Evolutionary conservation across 2,113 vertebrate genomes (phyloP).

Genomic region (Myotis lucifugus): DNA sequence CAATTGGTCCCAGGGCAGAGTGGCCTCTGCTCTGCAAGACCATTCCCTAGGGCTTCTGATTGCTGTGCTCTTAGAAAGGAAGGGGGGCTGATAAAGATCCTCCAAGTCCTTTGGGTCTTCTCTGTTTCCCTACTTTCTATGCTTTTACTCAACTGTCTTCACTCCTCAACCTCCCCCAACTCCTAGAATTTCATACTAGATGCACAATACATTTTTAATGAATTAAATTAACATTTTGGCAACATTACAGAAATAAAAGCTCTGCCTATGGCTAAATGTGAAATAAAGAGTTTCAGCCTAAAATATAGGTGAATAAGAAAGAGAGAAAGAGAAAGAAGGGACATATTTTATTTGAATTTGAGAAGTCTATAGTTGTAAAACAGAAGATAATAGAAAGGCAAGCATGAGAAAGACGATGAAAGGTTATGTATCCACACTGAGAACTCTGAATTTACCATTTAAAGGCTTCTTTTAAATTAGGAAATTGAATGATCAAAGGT

Average conservation of each 20-base stretch:
- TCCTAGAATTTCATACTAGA: slow-evolving; percentile 71
- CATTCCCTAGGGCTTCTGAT: not conserved
- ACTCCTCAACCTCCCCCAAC: slow-evolving; percentile 34
- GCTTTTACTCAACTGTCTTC: slow-evolving; percentile 56
- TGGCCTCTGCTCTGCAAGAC: slow-evolving; percentile 1
- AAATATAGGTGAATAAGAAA: slow-evolving; percentile 47
- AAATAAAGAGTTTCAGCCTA: slow-evolving; percentile 64
- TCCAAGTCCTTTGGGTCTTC: slow-evolving; percentile 31
- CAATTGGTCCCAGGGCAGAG: not conserved
- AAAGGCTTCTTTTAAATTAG: slow-evolving; percentile 12
- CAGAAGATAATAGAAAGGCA: not conserved
- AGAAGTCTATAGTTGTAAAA: not conserved
- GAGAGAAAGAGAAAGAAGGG: not conserved
- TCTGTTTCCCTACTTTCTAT: slow-evolving; percentile 47
- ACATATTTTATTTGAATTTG: slow-evolving; percentile 14
- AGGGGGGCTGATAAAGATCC: not conserved
- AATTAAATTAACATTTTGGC: slow-evolving; percentile 78
- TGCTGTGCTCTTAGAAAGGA: not conserved
- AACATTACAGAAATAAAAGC: slow-evolving; percentile 75
- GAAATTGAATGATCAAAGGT: not conserved
- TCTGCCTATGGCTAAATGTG: slow-evolving; percentile 63
- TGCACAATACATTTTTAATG: slow-evolving; percentile 76
- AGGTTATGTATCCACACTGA: not conserved
- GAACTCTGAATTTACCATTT: slow-evolving; percentile 9
- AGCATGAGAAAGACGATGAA: not conserved